These are phyloP conservation scores for Sceloporus tristichus DNA, from an alignment of 2,113 vertebrate species.

Conservation along the genomic window DNA sequence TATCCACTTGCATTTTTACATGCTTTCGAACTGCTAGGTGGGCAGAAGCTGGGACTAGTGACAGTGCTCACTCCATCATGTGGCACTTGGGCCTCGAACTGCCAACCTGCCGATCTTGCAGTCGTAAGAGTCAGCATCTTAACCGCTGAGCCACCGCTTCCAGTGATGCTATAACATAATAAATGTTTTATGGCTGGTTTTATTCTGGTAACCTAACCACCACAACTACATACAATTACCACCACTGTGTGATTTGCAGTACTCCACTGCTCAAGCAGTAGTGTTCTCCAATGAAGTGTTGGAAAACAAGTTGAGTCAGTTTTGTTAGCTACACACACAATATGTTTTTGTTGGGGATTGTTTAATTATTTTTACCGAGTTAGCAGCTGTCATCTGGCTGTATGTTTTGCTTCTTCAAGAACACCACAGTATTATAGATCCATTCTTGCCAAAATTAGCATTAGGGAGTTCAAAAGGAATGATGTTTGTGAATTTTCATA, in stretches of 20 bases:
- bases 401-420: conserved; percentile 11
- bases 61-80: too few relatives aligned
- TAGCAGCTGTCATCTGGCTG: background rate
- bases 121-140: too few relatives aligned
- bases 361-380: conserved; percentile 9
- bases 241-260: background rate
- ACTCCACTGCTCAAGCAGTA: background rate
- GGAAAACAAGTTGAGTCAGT: background rate
- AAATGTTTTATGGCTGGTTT: background rate
- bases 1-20: too few relatives aligned
- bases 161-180: background rate
- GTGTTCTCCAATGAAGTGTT: background rate
- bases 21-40: too few relatives aligned
- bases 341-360: background rate
- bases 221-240: background rate
- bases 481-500: accelerated
- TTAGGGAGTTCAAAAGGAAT: background rate
- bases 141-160: background rate
- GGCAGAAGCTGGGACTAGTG: too few relatives aligned
- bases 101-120: too few relatives aligned
- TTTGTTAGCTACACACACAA: background rate
- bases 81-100: too few relatives aligned
- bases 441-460: conserved; percentile 26
- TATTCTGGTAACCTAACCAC: background rate
- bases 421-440: background rate